phyloP scores from a whole-genome alignment of 1,140 invertebrate genomes.

The Drosophila seguyi region DNA sequence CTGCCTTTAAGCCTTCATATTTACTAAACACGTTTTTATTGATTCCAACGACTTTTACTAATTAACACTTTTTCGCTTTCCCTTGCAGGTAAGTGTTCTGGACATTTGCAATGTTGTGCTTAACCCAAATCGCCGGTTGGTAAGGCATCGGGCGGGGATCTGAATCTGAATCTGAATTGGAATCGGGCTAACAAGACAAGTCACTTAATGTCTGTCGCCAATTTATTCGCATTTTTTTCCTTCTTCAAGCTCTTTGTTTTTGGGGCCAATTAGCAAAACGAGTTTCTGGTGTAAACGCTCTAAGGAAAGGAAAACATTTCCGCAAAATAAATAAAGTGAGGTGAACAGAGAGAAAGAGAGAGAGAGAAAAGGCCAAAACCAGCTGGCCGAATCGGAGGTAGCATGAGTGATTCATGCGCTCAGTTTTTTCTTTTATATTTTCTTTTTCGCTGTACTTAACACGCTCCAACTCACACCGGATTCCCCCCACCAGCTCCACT shows the following conservation, averaged over 20 bases:
- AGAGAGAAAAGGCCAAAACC: conserved; percentile 46
- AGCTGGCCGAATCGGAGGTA: conserved; percentile 57
- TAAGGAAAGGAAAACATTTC: conserved; percentile 68
- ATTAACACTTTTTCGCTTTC: conserved; percentile 55
- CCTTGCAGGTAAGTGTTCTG: conserved; percentile 72
- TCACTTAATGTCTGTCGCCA: conserved; percentile 57
- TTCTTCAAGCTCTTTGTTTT: conserved; percentile 32
- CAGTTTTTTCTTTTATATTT: conserved; percentile 38
- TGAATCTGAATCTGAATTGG: conserved; percentile 6
- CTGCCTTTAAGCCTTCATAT: conserved; percentile 6
- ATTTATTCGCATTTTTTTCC: conserved; percentile 42
- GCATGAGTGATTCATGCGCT: conserved; percentile 75
- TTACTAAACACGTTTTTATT: conserved; percentile 25
- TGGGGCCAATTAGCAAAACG: conserved; percentile 69
- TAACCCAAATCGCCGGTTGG: conserved; percentile 59
- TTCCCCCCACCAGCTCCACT: conserved; percentile 14
- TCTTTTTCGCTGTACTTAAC: conserved; percentile 30
- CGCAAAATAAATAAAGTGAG: conserved; percentile 59
- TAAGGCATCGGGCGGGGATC: conserved; percentile 6
- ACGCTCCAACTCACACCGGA: conserved; percentile 72
- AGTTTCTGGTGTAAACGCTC: conserved; percentile 51
- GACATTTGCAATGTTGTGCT: conserved; percentile 37
- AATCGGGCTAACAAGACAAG: conserved; percentile 57
- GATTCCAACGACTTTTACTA: conserved; percentile 57
- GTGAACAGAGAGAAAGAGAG: conserved; percentile 7